A percentile compares a stretch with the other conserved stretches of the same genome.
These are phyloP conservation scores for Charina bottae DNA, from an alignment of 2,113 vertebrate species.

Conservation along the genomic window DNA sequence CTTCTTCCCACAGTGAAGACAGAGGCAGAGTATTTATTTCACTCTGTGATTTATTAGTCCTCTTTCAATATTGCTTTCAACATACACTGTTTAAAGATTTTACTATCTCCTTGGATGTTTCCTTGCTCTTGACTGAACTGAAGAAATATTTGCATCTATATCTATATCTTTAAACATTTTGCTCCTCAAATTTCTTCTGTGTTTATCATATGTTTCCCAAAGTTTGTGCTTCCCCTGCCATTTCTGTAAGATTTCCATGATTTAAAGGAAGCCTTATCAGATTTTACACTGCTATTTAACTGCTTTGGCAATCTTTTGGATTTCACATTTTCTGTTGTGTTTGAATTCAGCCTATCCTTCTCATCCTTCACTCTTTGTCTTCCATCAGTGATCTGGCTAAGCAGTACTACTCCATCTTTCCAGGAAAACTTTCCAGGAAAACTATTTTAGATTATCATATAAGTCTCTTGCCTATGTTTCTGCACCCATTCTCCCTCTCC, in stretches of 20 bases:
- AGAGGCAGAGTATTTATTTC: background rate
- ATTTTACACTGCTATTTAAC: background rate
- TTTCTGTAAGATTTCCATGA: background rate
- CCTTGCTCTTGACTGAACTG: background rate
- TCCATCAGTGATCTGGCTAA: background rate
- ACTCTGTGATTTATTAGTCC: background rate
- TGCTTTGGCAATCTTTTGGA: background rate
- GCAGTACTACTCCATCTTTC: background rate
- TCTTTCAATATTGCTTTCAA: background rate
- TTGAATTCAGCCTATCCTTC: background rate
- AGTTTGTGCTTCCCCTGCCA: background rate
- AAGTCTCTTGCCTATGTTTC: background rate
- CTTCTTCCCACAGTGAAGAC: background rate
- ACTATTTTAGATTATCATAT: background rate
- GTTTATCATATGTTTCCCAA: background rate
- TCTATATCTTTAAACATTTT: background rate
- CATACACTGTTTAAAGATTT: background rate
- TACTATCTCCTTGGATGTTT: background rate
- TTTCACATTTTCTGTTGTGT: background rate
- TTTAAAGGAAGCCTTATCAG: background rate
- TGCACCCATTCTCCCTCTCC: background rate
- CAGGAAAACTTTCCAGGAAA: no score
- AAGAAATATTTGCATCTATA: background rate
- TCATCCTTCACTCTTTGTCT: background rate
- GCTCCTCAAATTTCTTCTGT: background rate